Evolutionary conservation across 92 coral and sea anemone genomes (phyloP).

Genomic region (Galaxea fascicularis): DNA sequence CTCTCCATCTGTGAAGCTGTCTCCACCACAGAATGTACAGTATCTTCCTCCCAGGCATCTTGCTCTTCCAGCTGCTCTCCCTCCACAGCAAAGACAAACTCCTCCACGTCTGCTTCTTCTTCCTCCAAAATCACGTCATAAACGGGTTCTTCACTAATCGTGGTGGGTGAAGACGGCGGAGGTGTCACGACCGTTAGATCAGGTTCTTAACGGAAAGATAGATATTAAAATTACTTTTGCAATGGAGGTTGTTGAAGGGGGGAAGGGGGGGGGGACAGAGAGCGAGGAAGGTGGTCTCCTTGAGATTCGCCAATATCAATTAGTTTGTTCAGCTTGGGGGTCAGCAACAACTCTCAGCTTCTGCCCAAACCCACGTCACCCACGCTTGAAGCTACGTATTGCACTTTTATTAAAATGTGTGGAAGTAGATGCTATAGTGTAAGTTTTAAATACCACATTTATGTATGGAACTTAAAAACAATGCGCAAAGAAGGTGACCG

Average conservation of each 20-base stretch:
- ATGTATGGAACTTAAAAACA: too few relatives aligned
- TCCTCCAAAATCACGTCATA: constrained; percentile 46
- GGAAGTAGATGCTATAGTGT: too few relatives aligned
- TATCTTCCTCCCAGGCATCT: constrained; percentile 79
- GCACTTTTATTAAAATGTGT: too few relatives aligned
- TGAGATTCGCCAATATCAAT: too few relatives aligned
- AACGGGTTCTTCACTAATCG: background rate
- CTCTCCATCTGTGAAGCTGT: constrained; percentile 53
- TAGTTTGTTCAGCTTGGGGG: background rate
- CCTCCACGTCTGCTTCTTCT: constrained; percentile 55
- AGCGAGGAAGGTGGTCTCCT: too few relatives aligned
- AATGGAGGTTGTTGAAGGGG: background rate
- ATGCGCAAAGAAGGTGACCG: too few relatives aligned
- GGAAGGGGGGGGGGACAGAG: too few relatives aligned
- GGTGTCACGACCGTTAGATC: constrained; percentile 20
- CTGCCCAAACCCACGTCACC: too few relatives aligned
- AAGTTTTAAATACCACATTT: too few relatives aligned
- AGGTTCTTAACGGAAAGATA: background rate
- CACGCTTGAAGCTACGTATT: too few relatives aligned
- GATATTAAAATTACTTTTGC: background rate
- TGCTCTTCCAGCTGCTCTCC: constrained; percentile 40
- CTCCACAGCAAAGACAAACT: constrained; percentile 49
- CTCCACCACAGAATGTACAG: constrained; percentile 60
- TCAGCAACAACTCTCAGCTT: background rate
- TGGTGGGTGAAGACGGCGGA: background rate